These are phyloP conservation scores for Trichopria drosophilae DNA, from an alignment of 2,888 invertebrate species.

Conservation along the genomic window DNA sequence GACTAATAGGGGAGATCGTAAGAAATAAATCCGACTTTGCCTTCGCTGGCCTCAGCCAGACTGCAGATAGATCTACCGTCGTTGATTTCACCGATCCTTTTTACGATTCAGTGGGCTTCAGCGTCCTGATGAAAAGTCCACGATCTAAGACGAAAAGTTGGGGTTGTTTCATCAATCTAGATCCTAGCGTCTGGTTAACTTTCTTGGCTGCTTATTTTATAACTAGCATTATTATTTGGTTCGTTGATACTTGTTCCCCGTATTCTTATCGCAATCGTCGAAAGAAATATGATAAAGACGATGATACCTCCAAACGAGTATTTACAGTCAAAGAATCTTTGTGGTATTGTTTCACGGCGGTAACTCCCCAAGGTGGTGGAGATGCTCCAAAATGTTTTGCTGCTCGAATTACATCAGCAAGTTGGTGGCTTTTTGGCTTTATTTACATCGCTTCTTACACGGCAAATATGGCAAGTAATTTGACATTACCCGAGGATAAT, in stretches of 20 bases:
- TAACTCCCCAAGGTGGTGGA: constrained; percentile 93
- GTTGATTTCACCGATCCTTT: constrained; percentile 96
- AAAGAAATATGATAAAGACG: constrained; percentile 71
- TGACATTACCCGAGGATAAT: constrained; percentile 90
- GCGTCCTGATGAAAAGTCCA: constrained; percentile 95
- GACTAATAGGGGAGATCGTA: constrained; percentile 74
- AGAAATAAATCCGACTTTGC: constrained; percentile 88
- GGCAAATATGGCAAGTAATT: constrained; percentile 94
- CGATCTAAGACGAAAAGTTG: no score
- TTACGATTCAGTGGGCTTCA: constrained; percentile 91
- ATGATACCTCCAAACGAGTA: no score
- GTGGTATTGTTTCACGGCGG: constrained; percentile 98
- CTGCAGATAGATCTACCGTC: constrained; percentile 92
- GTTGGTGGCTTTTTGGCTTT: constrained; percentile 99
- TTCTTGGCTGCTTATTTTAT: constrained; percentile 90
- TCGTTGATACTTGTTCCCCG: constrained; percentile 93
- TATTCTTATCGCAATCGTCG: constrained; percentile 92
- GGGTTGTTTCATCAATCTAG: constrained; percentile 89
- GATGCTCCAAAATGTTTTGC: constrained; percentile 96
- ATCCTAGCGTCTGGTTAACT: constrained; percentile 92
- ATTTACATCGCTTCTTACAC: constrained; percentile 99
- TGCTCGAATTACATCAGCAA: constrained; percentile 91
- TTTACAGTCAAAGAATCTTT: constrained; percentile 95
- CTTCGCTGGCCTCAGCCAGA: constrained; percentile 86
- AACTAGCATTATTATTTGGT: constrained; percentile 88